Base-by-base conservation (phyloP, 2,797 vertebrate species). In the Siniperca obscura region DNA sequence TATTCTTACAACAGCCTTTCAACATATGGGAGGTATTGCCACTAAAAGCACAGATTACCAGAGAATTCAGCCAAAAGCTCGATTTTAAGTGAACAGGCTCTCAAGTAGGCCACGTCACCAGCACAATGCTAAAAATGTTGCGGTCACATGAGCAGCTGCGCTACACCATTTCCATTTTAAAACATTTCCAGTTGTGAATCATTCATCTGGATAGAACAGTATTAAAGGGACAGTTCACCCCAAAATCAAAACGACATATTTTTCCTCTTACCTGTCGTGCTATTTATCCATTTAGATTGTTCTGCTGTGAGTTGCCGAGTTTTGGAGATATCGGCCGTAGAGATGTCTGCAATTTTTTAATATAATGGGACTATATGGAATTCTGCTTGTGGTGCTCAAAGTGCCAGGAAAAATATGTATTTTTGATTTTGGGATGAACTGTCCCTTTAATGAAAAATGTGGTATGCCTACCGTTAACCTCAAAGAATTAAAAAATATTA, bases 141-240 rank as follows among this genome's bases (percentile, higher is more conserved):
- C 78, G 81, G 88, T 89, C 70, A 52, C 81, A 77, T 2, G 70
- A 75, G 87, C 85, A 86, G 90, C 92, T 89, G 89, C 27, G 14
- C 80, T 46, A 38, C 74, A 27, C 27, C 55, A 52, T 87, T 87
- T 89, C 88, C 87, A 86, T 90, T 90, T 83, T 68, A 74, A 81
- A 87, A 81, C 76, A 40, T 89, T 92, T 89, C 84, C 90, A 90
- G 50, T 83, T 46, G 77, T 84, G 83, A 88, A 62, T 90, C 73
- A 82, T 76, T 83, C 76, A 55, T 80, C 44, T 78, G 86, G 73
- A 87, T 74, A 19, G 65, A 83, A 85, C 17, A 12, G 70, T 38
- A 73, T 87, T 67, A 57, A 73, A 12, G 40, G 36, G 36, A 36
- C 36, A 5, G 36, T 36, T 36, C 36, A 36, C 5, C 36, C 36